Base-by-base conservation (phyloP, 1,140 invertebrate genomes). In the Popillia japonica region DNA sequence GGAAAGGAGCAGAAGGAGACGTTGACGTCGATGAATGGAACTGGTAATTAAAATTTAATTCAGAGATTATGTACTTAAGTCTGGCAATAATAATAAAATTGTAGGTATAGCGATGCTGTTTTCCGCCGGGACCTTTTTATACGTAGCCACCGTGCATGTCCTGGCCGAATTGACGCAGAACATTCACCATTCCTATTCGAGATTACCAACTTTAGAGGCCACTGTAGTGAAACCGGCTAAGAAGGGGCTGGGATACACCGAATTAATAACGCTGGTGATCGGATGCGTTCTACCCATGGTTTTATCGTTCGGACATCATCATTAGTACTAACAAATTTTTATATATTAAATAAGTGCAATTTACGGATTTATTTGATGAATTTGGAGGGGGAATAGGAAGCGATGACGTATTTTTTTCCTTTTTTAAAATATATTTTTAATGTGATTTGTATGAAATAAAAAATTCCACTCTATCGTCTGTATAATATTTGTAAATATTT, bases 121-220 rank as follows among this genome's bases (percentile, higher is more conserved):
- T 87, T 99, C 97, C 80, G 98, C 97, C 0, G 98, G 98, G 1
- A 99, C 98, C 64, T 99, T 99, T 88, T 89, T 99, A 7, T 99
- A 99, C 85, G 98, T 99, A 6, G 96, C 98, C 0, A 99, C 98
- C 1, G 98, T 99, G 1, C 98, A 99, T 87, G 97, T 99, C 3
- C 87, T 99, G 61, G 98, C 98, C 0, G 98, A 99, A 88, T 88
- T 99, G 34, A 94, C 93, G 79, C 87, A 89, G 78, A 86, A 87
- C 75, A 89, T 89, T 73, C 86, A 86, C 34, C 87, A 87, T 79
- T 79, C 88, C 88, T 79, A 90, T 64, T 80, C 84, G 6, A 85
- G 83, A 79, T 72, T 84, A 48, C 83, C 83, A 88, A 87, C 75
- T 82, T 22, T 85, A 61, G 79, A 83, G 72, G 68, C 80, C 40